phyloP scores from a whole-genome alignment of 2,797 vertebrate genomes.

The Mycteria americana region DNA sequence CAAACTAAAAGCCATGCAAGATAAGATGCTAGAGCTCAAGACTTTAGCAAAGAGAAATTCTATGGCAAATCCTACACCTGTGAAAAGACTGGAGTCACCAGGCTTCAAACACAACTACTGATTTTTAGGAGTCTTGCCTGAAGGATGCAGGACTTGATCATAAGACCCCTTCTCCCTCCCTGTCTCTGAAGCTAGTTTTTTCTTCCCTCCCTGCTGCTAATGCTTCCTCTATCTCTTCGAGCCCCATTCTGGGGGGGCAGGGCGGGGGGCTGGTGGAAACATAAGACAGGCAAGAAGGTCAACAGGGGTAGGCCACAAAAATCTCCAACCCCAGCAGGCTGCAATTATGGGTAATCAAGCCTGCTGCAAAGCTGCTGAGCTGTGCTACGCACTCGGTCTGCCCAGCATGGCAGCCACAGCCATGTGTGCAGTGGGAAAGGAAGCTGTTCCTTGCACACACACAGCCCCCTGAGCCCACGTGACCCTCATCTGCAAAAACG shows the following conservation, averaged over 20 bases:
- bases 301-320: constrained; percentile 14
- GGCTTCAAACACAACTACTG: neutral
- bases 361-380: constrained; percentile 45
- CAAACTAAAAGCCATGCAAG: neutral
- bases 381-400: neutral
- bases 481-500: neutral
- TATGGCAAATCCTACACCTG: neutral
- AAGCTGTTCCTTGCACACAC: neutral
- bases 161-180: neutral
- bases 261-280: neutral
- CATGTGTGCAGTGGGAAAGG: neutral
- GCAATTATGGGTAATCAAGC: constrained; percentile 2
- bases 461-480: neutral
- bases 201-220: neutral
- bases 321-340: neutral
- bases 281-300: neutral
- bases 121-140: neutral
- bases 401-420: neutral
- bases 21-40: neutral
- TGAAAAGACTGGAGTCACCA: neutral
- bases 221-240: neutral
- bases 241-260: fast-evolving
- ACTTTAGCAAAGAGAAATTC: neutral
- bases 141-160: neutral
- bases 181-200: neutral